Base-by-base conservation (phyloP, 2,113 vertebrate genomes). In the Rostratula benghalensis region DNA sequence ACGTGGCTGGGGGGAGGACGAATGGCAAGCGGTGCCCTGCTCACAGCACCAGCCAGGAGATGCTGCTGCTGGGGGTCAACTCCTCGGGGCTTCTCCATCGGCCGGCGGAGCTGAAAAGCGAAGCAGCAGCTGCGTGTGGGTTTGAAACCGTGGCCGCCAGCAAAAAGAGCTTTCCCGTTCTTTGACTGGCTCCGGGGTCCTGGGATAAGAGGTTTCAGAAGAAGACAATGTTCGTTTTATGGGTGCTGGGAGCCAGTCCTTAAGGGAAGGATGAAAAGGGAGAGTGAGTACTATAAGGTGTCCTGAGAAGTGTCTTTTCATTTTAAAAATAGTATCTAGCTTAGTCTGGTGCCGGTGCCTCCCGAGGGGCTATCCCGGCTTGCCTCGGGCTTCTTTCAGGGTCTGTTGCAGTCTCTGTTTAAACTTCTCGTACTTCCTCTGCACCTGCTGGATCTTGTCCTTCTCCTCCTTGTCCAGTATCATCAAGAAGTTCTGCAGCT, bases 401-500 rank as follows among this genome's bases (percentile, higher is more conserved):
- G 98, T 98, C 93, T 98, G 97, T 63, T 98, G 97, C 94, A 99
- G 98, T 97, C 97, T 99, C 97, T 98, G 96, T 60, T 98, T 98
- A 94, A 99, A 99, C 69, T 83, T 89, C 63, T 89, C 25, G 0
- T 99, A 99, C 94, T 98, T 99, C 88, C 98, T 98, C 84, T 98
- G 96, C 88, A 99, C 99, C 80, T 98, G 98, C 30, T 98, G 98
- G 74, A 99, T 96, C 57, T 99, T 99, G 75, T 99, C 99, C 15
- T 97, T 96, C 93, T 99, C 99, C 79, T 99, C 99, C 68, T 98
- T 99, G 84, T 98, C 98, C 97, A 99, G 97, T 94, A 99, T 99
- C 11, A 98, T 97, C 93, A 99, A 95, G 98, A 99, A 99, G 98
- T 99, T 99, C 96, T 99, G 99, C 43, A 99, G 98, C 97, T 99